Conservation (phyloP, 1,140 invertebrate species). For the Sarcophaga peregrina region DNA sequence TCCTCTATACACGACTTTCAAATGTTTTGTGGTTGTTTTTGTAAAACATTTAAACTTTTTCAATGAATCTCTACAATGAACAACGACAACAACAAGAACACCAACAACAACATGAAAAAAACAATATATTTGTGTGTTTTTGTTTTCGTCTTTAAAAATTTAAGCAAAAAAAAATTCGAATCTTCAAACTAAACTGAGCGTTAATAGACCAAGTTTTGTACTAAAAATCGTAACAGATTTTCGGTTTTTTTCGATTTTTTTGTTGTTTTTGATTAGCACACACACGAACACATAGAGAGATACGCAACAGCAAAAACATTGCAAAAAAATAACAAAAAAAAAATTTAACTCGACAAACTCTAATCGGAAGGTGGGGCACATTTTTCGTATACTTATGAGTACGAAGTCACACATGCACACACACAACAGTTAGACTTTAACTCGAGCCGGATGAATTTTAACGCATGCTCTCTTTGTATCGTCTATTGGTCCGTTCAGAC, state of each 20-base stretch:
- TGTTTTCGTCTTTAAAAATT: neutral
- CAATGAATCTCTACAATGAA: neutral
- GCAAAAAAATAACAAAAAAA: neutral
- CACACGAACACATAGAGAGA: conserved; percentile 2
- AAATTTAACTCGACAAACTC: neutral
- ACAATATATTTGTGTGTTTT: neutral
- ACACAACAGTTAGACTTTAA: neutral
- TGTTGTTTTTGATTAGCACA: neutral
- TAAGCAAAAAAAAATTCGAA: neutral
- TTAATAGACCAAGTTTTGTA: conserved; percentile 19
- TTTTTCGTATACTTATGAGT: too few species aligned
- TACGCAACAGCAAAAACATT: neutral
- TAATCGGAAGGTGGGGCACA: conserved; percentile 39
- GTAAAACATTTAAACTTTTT: neutral
- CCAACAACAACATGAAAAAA: neutral
- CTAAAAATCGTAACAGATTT: neutral
- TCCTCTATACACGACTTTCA: neutral
- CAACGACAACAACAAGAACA: neutral
- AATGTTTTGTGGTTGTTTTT: neutral
- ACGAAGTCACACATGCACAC: too few species aligned
- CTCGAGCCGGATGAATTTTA: conserved; percentile 28
- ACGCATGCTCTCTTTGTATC: conserved; percentile 60
- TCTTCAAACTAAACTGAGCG: neutral
- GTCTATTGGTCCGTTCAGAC: conserved; percentile 66
- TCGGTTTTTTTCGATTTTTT: too few species aligned